phyloP scores from a whole-genome alignment of 2,888 invertebrate species.

The Steinernema scapterisci region DNA sequence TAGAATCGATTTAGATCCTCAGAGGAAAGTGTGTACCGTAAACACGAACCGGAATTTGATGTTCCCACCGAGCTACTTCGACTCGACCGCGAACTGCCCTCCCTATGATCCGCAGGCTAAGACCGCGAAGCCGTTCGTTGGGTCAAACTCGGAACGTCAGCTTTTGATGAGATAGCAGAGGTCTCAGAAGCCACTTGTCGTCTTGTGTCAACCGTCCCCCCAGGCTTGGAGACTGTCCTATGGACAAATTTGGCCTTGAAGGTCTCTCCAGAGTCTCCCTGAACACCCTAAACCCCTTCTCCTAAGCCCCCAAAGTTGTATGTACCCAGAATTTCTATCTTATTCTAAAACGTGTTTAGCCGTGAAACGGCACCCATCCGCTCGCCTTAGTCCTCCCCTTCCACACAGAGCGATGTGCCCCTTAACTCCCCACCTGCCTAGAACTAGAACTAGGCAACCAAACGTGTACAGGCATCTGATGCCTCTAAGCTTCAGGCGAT shows the following conservation, averaged over 20 bases:
- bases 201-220: no score
- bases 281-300: neutral
- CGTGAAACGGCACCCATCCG: constrained; percentile 19
- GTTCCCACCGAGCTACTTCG: constrained; percentile 16
- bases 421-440: neutral
- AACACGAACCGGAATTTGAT: constrained; percentile 1
- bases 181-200: neutral
- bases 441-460: neutral
- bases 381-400: neutral
- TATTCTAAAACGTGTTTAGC: neutral
- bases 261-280: no score
- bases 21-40: neutral
- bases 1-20: constrained; percentile 11
- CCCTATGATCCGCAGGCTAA: neutral
- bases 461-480: constrained; percentile 13
- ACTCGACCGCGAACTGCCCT: neutral
- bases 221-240: no score
- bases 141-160: constrained; percentile 5
- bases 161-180: neutral
- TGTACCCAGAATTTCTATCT: neutral
- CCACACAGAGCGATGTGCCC: constrained; percentile 21
- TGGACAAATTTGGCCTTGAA: no score
- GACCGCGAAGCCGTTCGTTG: neutral
- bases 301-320: neutral
- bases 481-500: constrained; percentile 20